Base-by-base conservation (phyloP, 1,140 invertebrate species). In the Diachasma alloeum region DNA sequence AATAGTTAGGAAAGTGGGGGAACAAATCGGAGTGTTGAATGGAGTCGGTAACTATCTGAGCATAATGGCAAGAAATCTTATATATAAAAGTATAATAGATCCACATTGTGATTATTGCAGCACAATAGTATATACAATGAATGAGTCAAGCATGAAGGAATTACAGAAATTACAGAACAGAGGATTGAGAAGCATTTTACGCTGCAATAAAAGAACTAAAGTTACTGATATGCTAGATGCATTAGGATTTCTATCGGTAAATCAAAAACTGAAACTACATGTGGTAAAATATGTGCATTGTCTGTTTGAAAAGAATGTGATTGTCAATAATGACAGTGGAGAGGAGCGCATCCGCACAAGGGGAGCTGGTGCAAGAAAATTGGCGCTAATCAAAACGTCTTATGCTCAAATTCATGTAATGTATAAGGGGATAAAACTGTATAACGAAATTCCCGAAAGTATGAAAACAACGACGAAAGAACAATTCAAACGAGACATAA, bases 81-180 rank as follows among this genome's bases (percentile, higher is more conserved):
- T 70, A n/a, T 70, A 70, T 46, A 72, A 36, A 44, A 24, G 36
- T 22, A 42, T 70, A 1, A 70, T 70, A 9, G n/a, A 36, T 3
- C 76, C 72, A 22, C 77, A 81, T 22, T 74, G 77, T 59, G 74
- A 80, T 24, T 77, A 42, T 63, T 77, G 5, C 44, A n/a, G n/a
- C n/a, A n/a, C n/a, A n/a, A n/a, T n/a, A n/a, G n/a, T n/a, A n/a
- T n/a, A n/a, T n/a, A n/a, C 36, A 59, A 68, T 76, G 59, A 46
- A 36, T 37, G 68, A 79, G 22, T 66, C 63, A 48, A 31, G 74
- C 19, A 26, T 79, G 0, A 39, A n/a, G 15, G 56, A 17, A 76
- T 19, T 80, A 3, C 79, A 81, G 44, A 68, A 24, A n/a, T 9
- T 17, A 0, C 53, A 79, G 59, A 76, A 79, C 26, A 70, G 76